Evolutionary conservation across 2,888 invertebrate genomes (phyloP).

Genomic region (Thymelicus acteon): DNA sequence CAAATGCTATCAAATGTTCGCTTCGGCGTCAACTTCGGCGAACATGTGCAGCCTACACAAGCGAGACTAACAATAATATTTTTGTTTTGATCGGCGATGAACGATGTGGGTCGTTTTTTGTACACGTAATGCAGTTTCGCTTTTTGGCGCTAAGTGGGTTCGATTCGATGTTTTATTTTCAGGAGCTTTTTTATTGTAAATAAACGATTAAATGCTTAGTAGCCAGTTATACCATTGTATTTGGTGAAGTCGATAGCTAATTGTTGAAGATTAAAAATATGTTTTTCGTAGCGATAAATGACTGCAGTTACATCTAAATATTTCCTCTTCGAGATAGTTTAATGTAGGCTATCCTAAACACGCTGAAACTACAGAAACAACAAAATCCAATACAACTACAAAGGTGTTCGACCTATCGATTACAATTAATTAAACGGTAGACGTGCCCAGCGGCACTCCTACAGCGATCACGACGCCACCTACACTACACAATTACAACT

Average conservation of each 20-base stretch:
- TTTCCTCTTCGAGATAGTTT: too few species aligned
- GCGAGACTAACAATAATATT: constrained; percentile 31
- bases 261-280: too few species aligned
- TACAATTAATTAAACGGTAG: constrained; percentile 27
- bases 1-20: too few species aligned
- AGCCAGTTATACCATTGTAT: too few species aligned
- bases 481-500: constrained; percentile 3
- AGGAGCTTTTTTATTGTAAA: neutral
- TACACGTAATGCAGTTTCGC: constrained; percentile 32
- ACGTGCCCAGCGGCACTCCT: constrained; percentile 23
- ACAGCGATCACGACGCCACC: constrained; percentile 11
- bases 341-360: too few species aligned
- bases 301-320: too few species aligned
- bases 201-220: too few species aligned
- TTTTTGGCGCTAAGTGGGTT: constrained; percentile 38
- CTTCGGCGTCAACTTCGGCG: neutral
- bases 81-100: constrained; percentile 38
- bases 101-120: constrained; percentile 37
- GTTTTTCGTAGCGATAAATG: too few species aligned
- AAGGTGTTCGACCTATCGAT: constrained; percentile 35
- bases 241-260: too few species aligned
- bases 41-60: constrained; percentile 1
- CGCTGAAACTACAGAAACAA: neutral
- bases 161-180: constrained; percentile 26
- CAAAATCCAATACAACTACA: neutral